These are phyloP conservation scores for Microplitis manilae DNA, from an alignment of 2,888 invertebrate genomes.

Conservation along the genomic window DNA sequence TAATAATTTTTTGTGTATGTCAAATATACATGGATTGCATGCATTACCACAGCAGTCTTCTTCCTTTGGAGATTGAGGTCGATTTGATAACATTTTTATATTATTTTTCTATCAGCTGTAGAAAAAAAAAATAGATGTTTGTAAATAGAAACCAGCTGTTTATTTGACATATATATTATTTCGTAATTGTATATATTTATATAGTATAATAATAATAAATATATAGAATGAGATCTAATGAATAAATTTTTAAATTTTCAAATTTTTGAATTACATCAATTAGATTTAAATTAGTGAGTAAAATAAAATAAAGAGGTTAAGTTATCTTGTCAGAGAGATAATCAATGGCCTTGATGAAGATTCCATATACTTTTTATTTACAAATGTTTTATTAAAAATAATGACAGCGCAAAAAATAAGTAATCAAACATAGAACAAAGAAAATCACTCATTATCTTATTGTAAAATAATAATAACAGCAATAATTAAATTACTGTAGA, in stretches of 20 bases:
- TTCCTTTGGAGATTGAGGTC: slow-evolving; percentile 58
- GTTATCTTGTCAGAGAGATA: background rate
- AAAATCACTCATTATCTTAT: background rate
- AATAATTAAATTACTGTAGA: background rate
- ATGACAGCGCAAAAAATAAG: background rate
- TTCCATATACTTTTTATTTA: background rate
- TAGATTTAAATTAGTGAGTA: background rate
- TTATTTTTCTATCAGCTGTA: slow-evolving; percentile 26
- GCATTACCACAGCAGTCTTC: slow-evolving; percentile 66
- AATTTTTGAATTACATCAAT: no score
- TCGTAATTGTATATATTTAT: background rate
- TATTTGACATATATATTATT: background rate
- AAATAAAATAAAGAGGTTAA: background rate
- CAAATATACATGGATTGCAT: slow-evolving; percentile 66
- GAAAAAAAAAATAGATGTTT: slow-evolving; percentile 6
- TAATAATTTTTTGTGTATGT: slow-evolving; percentile 61
- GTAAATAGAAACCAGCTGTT: slow-evolving; percentile 41
- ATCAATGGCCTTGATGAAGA: slow-evolving; percentile 5
- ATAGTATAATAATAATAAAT: background rate
- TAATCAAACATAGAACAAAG: background rate
- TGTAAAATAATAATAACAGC: background rate
- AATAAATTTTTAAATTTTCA: no score
- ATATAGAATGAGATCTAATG: no score
- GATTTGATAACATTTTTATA: slow-evolving; percentile 33
- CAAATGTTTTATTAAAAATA: background rate